Conservation (phyloP, 2,113 vertebrate species). For the Epinephelus moara region DNA sequence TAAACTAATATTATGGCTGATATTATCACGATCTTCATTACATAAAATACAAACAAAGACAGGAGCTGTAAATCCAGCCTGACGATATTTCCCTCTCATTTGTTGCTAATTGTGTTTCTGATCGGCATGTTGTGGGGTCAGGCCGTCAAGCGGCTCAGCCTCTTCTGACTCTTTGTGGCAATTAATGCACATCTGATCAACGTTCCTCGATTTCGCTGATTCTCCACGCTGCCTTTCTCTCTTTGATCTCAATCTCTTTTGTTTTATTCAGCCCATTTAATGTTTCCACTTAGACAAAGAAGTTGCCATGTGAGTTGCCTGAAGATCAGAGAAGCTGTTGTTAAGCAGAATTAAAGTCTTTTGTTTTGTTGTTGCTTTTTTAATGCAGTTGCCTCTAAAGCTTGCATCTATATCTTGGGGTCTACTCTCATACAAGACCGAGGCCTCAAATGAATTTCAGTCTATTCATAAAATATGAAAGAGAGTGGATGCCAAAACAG, state of each 20-base stretch:
- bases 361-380: neutral
- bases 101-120: constrained; percentile 37
- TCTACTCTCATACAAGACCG: constrained; percentile 15
- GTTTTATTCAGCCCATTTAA: constrained; percentile 51
- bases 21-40: constrained; percentile 13
- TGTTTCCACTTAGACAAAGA: constrained; percentile 41
- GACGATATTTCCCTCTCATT: constrained; percentile 9
- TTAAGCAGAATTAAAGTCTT: constrained; percentile 23
- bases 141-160: constrained; percentile 21
- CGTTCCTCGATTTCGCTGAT: constrained; percentile 27
- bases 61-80: constrained; percentile 8
- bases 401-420: constrained; percentile 1
- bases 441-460: constrained; percentile 58
- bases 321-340: constrained; percentile 31
- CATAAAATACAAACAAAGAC: constrained; percentile 20
- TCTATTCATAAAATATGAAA: constrained; percentile 46
- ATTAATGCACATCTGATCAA: constrained; percentile 49
- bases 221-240: constrained; percentile 30
- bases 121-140: constrained; percentile 27
- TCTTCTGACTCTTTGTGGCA: constrained; percentile 26
- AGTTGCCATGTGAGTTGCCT: constrained; percentile 28
- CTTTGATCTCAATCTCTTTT: constrained; percentile 53
- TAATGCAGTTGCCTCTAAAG: constrained; percentile 16
- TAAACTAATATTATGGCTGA: constrained; percentile 7
- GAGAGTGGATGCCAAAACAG: constrained; percentile 37